Base-by-base conservation (phyloP, 2,113 vertebrate genomes). In the Peromyscus maniculatus region DNA sequence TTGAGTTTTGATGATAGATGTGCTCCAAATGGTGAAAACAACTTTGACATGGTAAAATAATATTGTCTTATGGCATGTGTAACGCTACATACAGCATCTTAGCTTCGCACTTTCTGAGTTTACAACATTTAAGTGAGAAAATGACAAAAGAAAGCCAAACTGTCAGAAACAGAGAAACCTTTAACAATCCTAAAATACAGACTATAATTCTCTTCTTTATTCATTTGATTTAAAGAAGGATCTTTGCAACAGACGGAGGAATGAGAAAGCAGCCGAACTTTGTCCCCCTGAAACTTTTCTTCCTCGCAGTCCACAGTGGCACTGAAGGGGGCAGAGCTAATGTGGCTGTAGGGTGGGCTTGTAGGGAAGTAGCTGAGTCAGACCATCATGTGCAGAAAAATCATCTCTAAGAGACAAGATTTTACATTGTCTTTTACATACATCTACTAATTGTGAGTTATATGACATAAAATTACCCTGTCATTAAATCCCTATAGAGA, bases 1-100 rank as follows among this genome's bases (percentile, higher is more conserved):
- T 99, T 99, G 98, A 98, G 96, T 98, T 99, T 98, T 99, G 99
- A 96, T 99, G 99, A 99, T 98, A 98, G 99, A 99, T 98, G 97
- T 97, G 95, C 97, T 99, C 98, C 98, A 99, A 99, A 98, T 98
- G 98, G 97, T 98, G 98, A 97, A 98, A 99, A 98, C 96, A 98
- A 98, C 98, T 98, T 98, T 98, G 98, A 98, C 98, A 96, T 96
- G 87, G 98, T 97, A 98, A 98, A 99, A 99, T 98, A 99, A 99
- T 98, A 98, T 98, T 98, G 96, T 98, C 96, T 98, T 97, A 97
- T 93, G 96, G 96, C 98, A 97, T 98, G 97, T 97, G 96, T 98
- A 98, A 96, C 94, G 95, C 96, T 98, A 98, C 96, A 97, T 97
- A 98, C 98, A 98, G 98, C 98, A 97, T 98, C 98, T 97, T 97